Base-by-base conservation (phyloP, 1,140 invertebrate species). In the Copidosoma floridanum region DNA sequence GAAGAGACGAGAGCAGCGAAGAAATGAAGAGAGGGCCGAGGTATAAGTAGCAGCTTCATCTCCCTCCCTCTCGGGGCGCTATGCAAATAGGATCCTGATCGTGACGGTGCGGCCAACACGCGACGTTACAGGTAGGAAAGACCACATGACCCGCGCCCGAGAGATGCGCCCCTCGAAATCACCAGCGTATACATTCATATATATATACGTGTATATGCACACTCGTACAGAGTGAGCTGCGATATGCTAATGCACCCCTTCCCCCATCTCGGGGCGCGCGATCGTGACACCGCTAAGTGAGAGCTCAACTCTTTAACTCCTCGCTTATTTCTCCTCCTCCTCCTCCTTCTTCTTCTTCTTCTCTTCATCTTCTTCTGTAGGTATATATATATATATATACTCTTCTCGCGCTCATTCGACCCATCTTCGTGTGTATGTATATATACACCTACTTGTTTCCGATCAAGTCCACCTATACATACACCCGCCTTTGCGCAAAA, bases 11-110 rank as follows among this genome's bases (percentile, higher is more conserved):
- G 14, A 2, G 38, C 11, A 23, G 14, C n/a, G 41, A 26, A 38
- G 52, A 35, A 44, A 52, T 7, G 14, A 10, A 18, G 32, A 51
- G 55, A 61, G 29, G 26, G 16, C 41, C 54, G 46, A 44, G 43
- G 57, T 41, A 41, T 27, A 48, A 37, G 53, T 52, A 62, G 63
- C 54, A 32, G 65, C 65, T 68, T 70, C 68, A 71, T 68, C 70
- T 68, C n/a, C n/a, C n/a, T n/a, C n/a, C n/a, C n/a, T n/a, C 66
- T 67, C 63, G 54, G 43, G 65, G 65, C 64, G 59, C 70, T 71
- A 74, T 74, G 72, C 68, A 72, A 74, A 74, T 74, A 68, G 68
- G 67, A 70, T 72, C 68, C 70, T 68, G 71, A 72, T 71, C 71
- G 67, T 66, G 65, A 70, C 62, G 63, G 53, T 46, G 35, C 27